A percentile compares a stretch with the other conserved stretches of the same genome.
Evolutionary conservation across 2,888 invertebrate species (phyloP).

Genomic region (Temnothorax ravouxi): DNA sequence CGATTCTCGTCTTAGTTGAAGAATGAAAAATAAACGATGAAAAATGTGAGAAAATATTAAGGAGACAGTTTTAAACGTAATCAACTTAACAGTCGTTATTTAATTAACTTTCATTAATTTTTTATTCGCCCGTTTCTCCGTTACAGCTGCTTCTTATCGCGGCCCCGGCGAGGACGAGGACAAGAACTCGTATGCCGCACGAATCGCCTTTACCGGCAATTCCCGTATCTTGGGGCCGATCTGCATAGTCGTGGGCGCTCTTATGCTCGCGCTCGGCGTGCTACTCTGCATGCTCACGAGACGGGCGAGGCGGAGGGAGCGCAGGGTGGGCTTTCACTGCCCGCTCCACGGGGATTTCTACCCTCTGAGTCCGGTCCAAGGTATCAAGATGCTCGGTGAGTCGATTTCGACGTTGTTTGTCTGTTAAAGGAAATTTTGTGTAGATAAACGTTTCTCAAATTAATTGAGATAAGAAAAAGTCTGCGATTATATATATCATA

Average conservation of each 20-base stretch:
- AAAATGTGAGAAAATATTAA: not conserved
- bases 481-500: not conserved
- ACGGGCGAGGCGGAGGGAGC: slow-evolving; percentile 90
- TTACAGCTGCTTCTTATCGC: slow-evolving; percentile 90
- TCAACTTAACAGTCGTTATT: not conserved
- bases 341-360: slow-evolving; percentile 93
- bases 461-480: not conserved
- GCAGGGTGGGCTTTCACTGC: slow-evolving; percentile 92
- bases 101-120: slow-evolving; percentile 28
- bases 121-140: not conserved
- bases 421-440: not conserved
- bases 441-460: not conserved
- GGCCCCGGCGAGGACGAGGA: slow-evolving; percentile 92
- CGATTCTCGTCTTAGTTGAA: not conserved
- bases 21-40: not conserved
- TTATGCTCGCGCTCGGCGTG: slow-evolving; percentile 90
- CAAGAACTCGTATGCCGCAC: slow-evolving; percentile 90
- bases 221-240: slow-evolving; percentile 91
- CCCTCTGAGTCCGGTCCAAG: slow-evolving; percentile 90
- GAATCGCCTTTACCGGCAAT: slow-evolving; percentile 92
- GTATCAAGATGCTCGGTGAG: slow-evolving; percentile 83
- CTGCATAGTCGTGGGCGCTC: slow-evolving; percentile 91
- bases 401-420: not conserved
- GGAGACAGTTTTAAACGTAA: not conserved
- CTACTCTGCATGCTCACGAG: slow-evolving; percentile 90